Base-by-base conservation (phyloP, 2,113 vertebrate species). In the Hippocampus mohnikei region DNA sequence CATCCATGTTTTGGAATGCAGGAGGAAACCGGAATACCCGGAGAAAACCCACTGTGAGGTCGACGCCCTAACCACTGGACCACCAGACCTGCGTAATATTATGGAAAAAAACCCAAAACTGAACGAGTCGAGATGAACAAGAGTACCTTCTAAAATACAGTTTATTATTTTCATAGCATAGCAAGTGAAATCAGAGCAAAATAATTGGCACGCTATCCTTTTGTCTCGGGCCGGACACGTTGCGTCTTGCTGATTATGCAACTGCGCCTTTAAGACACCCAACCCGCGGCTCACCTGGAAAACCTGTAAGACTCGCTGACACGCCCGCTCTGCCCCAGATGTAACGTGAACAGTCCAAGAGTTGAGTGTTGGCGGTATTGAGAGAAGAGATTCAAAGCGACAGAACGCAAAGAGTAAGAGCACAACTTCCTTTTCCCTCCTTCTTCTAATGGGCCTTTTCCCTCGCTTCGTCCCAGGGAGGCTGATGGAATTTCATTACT, bases 401-500 rank as follows among this genome's bases (percentile, higher is more conserved):
- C 76, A 75, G 56, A 77, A 84, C 78, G 67, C 67, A 70, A 76
- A 85, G 72, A 87, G 89, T 91, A 87, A 86, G 87, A 77, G 62
- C 75, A 76, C 72, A 66, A 80, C 73, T 79, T 65, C 41, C 79
- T 75, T 83, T 81, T 46, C 41, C 13, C 63, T 55, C 74, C 40
- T 69, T 5, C 69, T 82, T 74, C 70, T 86, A 83, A 83, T 80
- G 78, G 70, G 74, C 62, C 33, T 73, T 75, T 66, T 18, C 71
- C 71, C 74, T 74, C 72, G 67, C 74, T 83, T 75, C 70, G 73
- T 75, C 63, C 61, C 29, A 33, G 71, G 69, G 70, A 69, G 70
- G 72, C 69, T 79, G 84, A 84, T 81, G 82, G 84, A 83, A 88
- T 90, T 90, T 85, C 82, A 89, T 90, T 85, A 86, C 73, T 68